Conservation (phyloP, 1,140 invertebrate genomes). For the Vanessa atalanta region DNA sequence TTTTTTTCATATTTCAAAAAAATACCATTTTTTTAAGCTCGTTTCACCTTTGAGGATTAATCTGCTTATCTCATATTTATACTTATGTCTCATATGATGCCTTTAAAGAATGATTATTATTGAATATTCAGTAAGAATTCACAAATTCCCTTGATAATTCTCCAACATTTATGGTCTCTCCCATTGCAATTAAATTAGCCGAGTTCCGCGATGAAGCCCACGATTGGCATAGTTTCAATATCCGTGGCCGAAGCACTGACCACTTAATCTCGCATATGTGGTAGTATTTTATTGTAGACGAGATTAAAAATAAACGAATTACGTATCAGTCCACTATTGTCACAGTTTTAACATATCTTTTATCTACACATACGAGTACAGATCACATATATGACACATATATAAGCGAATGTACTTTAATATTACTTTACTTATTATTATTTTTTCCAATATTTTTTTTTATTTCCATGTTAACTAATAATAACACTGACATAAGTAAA, state of each 20-base stretch:
- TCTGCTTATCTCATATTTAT: too few species aligned
- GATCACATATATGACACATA: background rate
- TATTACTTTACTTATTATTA: too few species aligned
- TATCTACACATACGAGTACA: background rate
- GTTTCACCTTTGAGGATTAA: too few species aligned
- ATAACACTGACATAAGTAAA: too few species aligned
- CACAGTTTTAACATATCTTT: background rate
- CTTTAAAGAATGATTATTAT: too few species aligned
- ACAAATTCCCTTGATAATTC: background rate
- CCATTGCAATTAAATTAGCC: background rate
- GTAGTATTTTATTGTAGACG: constrained; percentile 40
- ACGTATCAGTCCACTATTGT: constrained; percentile 4
- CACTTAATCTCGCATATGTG: constrained; percentile 38
- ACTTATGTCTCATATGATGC: too few species aligned
- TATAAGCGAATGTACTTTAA: too few species aligned
- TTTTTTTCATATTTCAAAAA: too few species aligned
- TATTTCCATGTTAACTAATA: too few species aligned
- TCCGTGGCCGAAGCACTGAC: constrained; percentile 36
- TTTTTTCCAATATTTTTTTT: too few species aligned
- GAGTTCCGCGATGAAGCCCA: background rate
- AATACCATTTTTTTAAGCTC: too few species aligned
- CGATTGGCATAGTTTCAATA: constrained; percentile 42
- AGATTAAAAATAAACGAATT: constrained; percentile 32
- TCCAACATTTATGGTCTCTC: background rate
- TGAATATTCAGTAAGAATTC: too few species aligned